Evolutionary conservation across 2,888 invertebrate genomes (phyloP).

Genomic region (Kryphioiulus occultus): DNA sequence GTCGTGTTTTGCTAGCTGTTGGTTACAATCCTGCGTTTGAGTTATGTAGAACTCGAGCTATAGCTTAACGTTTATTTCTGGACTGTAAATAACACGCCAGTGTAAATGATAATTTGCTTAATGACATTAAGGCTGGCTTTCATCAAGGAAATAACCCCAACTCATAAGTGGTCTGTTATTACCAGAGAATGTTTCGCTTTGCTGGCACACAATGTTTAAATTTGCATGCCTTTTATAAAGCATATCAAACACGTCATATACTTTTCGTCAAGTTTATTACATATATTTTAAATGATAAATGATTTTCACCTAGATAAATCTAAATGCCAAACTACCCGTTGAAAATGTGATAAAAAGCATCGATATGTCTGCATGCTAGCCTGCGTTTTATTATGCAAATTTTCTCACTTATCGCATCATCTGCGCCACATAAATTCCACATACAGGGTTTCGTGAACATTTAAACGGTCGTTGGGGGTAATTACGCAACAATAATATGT

Average conservation of each 20-base stretch:
- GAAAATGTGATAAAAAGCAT: not conserved
- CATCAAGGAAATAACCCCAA: conserved; percentile 1
- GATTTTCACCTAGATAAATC: not conserved
- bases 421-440: not conserved
- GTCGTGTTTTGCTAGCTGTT: not conserved
- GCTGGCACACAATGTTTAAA: not conserved
- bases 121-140: conserved; percentile 26
- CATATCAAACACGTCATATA: not conserved
- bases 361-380: not conserved
- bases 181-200: not conserved
- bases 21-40: not conserved
- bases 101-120: conserved; percentile 26
- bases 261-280: not conserved
- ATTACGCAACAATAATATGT: not conserved
- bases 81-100: not conserved
- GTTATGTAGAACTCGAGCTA: not conserved
- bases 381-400: not conserved
- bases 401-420: not conserved
- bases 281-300: not conserved
- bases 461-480: not conserved
- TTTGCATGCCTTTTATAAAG: not conserved
- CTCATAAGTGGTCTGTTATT: conserved; percentile 12
- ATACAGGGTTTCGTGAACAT: not conserved
- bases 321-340: not conserved
- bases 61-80: not conserved